Evolutionary conservation across 1,140 invertebrate genomes (phyloP).

Genomic region (Philaenus spumarius): DNA sequence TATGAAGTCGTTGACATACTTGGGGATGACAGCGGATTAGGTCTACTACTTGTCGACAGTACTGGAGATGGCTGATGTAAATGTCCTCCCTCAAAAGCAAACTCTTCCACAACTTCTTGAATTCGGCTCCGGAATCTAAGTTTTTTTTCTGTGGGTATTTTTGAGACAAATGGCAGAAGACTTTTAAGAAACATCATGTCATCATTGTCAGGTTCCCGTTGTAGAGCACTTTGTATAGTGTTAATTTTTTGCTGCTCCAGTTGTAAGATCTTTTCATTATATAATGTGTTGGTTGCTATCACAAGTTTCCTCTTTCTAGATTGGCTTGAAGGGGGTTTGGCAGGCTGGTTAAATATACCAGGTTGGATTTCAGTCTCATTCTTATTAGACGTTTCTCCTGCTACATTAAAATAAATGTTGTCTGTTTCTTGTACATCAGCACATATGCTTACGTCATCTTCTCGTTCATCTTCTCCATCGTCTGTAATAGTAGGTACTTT

Average conservation of each 20-base stretch:
- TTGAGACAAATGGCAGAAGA: slow-evolving; percentile 4
- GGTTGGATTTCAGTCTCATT: not conserved
- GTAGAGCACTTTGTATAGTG: not conserved
- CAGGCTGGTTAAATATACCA: not conserved
- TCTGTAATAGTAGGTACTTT: not conserved
- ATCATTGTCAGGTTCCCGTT: slow-evolving; percentile 9
- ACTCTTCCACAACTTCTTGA: slow-evolving; percentile 18
- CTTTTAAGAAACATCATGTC: slow-evolving; percentile 15
- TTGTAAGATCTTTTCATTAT: slow-evolving; percentile 12
- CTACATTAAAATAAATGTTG: not conserved
- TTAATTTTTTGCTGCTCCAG: slow-evolving; percentile 10
- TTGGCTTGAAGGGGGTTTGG: not conserved
- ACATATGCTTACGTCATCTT: not conserved
- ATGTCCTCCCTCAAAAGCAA: slow-evolving; percentile 1
- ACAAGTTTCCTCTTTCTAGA: not conserved
- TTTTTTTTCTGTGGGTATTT: slow-evolving; percentile 11
- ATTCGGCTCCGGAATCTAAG: slow-evolving; percentile 11
- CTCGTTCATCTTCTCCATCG: not conserved
- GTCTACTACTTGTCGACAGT: not conserved
- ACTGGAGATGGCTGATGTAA: not conserved
- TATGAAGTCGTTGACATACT: not conserved
- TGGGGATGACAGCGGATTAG: not conserved
- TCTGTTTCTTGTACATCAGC: not conserved
- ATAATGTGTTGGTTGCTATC: not conserved
- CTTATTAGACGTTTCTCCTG: not conserved